phyloP scores from a whole-genome alignment of 2,888 invertebrate genomes.

The Physocephala rufipes region DNA sequence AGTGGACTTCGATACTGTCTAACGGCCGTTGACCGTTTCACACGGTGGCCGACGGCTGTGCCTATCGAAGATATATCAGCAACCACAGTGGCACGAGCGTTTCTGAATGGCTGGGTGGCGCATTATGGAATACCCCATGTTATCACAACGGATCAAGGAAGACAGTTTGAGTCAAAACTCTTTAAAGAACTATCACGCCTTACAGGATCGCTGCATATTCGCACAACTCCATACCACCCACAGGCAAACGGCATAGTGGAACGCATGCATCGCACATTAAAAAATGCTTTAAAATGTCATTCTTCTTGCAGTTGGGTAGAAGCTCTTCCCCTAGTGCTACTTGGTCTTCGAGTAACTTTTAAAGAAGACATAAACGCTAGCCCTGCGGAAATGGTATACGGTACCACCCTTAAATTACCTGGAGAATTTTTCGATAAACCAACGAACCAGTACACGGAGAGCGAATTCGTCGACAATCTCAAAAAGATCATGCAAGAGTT shows the following conservation, averaged over 20 bases:
- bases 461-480: constrained; percentile 29
- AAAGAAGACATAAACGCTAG: constrained; percentile 25
- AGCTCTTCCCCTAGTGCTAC: not conserved
- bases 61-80: constrained; percentile 34
- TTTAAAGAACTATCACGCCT: constrained; percentile 34
- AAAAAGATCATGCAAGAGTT: constrained; percentile 12
- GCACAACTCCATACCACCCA: constrained; percentile 8
- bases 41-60: constrained; percentile 27
- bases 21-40: constrained; percentile 31
- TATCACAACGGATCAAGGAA: constrained; percentile 36
- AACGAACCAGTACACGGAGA: constrained; percentile 21
- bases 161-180: constrained; percentile 37
- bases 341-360: constrained; percentile 9
- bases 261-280: not conserved
- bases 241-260: constrained; percentile 18
- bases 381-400: constrained; percentile 41
- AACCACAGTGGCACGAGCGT: constrained; percentile 31
- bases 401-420: constrained; percentile 36
- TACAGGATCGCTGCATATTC: constrained; percentile 25
- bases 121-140: constrained; percentile 23
- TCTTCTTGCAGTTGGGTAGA: constrained; percentile 6
- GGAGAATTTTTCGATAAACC: constrained; percentile 39
- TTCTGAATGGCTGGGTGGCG: constrained; percentile 32
- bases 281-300: constrained; percentile 15
- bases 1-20: constrained; percentile 30